Evolutionary conservation across 2,888 invertebrate species (phyloP), one percentile per base, ranked within the genome.

Genomic region (Odontocolon sp.): DNA sequence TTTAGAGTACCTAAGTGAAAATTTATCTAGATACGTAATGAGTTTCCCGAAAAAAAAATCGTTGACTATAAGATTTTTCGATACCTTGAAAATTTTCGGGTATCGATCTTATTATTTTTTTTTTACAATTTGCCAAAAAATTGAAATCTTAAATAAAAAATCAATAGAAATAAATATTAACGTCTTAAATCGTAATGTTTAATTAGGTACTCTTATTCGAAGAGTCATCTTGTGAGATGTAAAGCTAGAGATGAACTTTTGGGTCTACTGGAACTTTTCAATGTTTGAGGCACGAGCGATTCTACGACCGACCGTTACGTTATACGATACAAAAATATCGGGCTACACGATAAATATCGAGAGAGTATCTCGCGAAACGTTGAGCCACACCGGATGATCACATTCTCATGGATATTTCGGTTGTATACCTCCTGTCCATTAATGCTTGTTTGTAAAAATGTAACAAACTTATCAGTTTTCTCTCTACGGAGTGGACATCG

Each of bases 391-490:
- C 23, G 45, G 56, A 52, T 38, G 31, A 56, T 33, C 36, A 33
- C 52, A 56, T 42, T 31, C 5, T 45, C 9, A 40, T 50, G 11
- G 8, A 40, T 56, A 42, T n/a, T 33, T 69, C 50, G 42, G n/a
- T 52, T 59, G 77, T 72, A 71, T 70, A 72, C 71, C 77, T 68
- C 66, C 11, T 18, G 23, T 38, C n/a, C 68, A 59, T 50, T 63
- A 64, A 42, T 45, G 45, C 8, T 57, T 68, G 64, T 57, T 64
- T 67, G 61, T 81, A 80, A 77, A 82, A 81, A 78, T 80, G 64
- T 82, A 81, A 82, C 79, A 80, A 83, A 80, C 80, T 75, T 78
- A 81, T 69, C n/a, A 16, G 42, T 59, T 64, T 66, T 52, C 23
- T 42, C 18, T 45, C 50, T 66, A 56, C 47, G 11, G 40, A 23